A percentile compares a stretch with the other conserved stretches of the same genome.
These are phyloP conservation scores for Lycaon pictus DNA, from an alignment of 2,113 vertebrate genomes.

Conservation along the genomic window DNA sequence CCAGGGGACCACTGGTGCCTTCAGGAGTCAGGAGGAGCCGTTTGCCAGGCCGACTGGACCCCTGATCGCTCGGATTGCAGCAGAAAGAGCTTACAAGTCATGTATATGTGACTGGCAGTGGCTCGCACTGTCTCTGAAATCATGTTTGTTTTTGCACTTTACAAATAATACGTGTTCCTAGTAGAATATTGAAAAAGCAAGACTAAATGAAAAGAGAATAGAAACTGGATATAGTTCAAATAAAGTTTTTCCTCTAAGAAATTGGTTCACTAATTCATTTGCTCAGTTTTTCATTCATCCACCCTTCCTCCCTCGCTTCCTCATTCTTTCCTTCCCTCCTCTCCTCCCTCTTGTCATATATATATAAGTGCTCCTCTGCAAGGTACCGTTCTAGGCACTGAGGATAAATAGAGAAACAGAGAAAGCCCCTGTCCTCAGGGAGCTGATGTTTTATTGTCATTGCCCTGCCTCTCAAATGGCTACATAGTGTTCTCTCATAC, in stretches of 20 bases:
- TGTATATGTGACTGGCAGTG: rapidly evolving
- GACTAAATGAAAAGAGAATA: neutral
- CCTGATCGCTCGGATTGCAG: neutral
- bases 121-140: neutral
- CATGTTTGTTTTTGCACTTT: rapidly evolving
- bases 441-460: neutral
- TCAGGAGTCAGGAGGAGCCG: neutral
- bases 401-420: neutral
- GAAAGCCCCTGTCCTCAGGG: neutral
- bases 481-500: neutral
- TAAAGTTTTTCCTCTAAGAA: neutral
- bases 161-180: neutral
- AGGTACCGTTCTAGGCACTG: neutral
- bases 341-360: neutral
- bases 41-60: neutral
- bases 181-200: neutral
- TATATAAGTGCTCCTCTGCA: rapidly evolving
- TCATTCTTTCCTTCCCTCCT: rapidly evolving
- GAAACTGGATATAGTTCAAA: neutral
- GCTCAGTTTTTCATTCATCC: rapidly evolving
- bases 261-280: neutral
- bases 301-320: neutral
- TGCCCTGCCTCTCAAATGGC: neutral
- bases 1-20: neutral
- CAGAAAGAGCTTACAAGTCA: neutral